Conservation (phyloP, 2,888 invertebrate genomes). For the Drosophila quinaria region DNA sequence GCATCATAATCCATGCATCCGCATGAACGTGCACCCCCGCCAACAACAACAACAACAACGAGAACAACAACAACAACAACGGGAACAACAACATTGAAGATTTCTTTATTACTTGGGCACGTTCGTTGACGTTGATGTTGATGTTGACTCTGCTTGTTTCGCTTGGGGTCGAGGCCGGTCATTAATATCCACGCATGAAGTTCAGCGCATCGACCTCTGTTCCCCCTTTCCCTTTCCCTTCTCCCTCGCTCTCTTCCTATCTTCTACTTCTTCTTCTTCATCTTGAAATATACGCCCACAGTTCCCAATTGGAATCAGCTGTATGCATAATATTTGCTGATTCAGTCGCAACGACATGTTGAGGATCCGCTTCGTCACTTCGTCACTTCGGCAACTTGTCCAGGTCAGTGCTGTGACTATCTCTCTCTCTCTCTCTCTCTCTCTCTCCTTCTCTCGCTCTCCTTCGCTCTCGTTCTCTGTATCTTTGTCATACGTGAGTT, state of each 20-base stretch:
- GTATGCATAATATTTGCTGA: constrained; percentile 76
- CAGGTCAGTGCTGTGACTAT: constrained; percentile 67
- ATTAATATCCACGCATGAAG: constrained; percentile 77
- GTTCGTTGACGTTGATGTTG: constrained; percentile 53
- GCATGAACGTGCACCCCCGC: constrained; percentile 61
- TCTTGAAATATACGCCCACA: constrained; percentile 22
- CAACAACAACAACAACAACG: constrained; percentile 8
- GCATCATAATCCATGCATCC: constrained; percentile 51
- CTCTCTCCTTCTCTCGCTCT: neutral
- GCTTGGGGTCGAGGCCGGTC: constrained; percentile 82
- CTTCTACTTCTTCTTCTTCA: neutral
- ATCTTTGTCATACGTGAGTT: constrained; percentile 54
- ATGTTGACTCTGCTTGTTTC: constrained; percentile 27
- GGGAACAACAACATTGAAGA: constrained; percentile 53
- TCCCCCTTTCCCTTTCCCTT: neutral
- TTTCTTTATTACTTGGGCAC: constrained; percentile 81
- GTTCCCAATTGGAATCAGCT: constrained; percentile 64
- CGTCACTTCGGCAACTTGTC: constrained; percentile 59
- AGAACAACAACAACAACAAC: neutral
- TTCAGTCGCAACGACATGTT: constrained; percentile 60
- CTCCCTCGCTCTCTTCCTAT: neutral
- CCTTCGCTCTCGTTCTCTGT: neutral
- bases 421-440: neutral
- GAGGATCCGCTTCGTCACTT: constrained; percentile 73
- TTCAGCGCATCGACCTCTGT: constrained; percentile 61